Evolutionary conservation across 2,113 vertebrate genomes (phyloP).

Genomic region (Cyanoliseus patagonus): DNA sequence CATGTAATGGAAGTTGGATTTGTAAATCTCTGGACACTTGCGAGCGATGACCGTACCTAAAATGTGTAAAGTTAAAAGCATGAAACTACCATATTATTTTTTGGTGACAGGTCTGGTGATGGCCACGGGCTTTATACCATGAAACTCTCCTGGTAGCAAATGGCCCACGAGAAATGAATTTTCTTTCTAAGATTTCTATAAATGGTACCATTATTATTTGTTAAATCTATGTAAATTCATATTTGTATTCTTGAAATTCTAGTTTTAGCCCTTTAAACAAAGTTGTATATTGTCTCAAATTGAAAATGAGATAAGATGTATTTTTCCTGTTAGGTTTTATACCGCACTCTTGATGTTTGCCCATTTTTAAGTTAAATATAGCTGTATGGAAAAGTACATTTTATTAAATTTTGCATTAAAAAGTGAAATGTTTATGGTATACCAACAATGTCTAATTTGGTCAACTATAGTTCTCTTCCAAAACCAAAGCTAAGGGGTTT

Average conservation of each 20-base stretch:
- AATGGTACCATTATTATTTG: slow-evolving; percentile 75
- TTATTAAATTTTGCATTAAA: slow-evolving; percentile 73
- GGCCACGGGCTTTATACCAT: slow-evolving; percentile 68
- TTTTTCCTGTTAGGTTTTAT: slow-evolving; percentile 76
- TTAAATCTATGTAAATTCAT: slow-evolving; percentile 76
- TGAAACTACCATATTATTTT: slow-evolving; percentile 66
- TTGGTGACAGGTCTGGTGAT: slow-evolving; percentile 65
- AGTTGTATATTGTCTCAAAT: slow-evolving; percentile 76
- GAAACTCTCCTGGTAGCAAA: slow-evolving; percentile 66
- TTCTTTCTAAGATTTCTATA: slow-evolving; percentile 74
- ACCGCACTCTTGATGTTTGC: slow-evolving; percentile 69
- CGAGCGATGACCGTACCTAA: slow-evolving; percentile 34
- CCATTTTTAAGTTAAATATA: slow-evolving; percentile 73
- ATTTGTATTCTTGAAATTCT: slow-evolving; percentile 73
- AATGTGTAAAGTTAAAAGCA: slow-evolving; percentile 65
- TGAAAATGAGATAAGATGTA: slow-evolving; percentile 74
- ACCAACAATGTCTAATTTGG: slow-evolving; percentile 69
- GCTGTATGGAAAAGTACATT: slow-evolving; percentile 63
- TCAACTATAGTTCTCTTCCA: slow-evolving; percentile 70
- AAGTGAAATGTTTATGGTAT: slow-evolving; percentile 69
- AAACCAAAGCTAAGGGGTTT: slow-evolving; percentile 71
- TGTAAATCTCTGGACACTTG: slow-evolving; percentile 63
- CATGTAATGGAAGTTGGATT: slow-evolving; percentile 73
- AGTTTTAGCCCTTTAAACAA: slow-evolving; percentile 75
- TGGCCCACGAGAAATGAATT: slow-evolving; percentile 62